Conservation (phyloP, 2,113 vertebrate species). For the Forbesichthys agassizii region DNA sequence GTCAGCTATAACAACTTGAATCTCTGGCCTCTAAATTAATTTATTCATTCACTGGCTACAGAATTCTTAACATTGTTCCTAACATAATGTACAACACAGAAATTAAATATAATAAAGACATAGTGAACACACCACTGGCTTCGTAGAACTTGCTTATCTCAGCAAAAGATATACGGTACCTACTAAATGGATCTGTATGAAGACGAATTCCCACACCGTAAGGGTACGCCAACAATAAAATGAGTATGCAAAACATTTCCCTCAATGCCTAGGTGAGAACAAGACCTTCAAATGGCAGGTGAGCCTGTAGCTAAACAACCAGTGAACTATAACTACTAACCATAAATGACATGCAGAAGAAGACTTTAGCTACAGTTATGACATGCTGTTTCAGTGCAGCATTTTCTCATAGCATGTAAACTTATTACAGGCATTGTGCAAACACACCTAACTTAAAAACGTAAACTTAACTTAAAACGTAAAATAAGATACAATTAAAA, state of each 20-base stretch:
- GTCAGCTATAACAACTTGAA: too few relatives aligned
- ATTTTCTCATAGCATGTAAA: constrained; percentile 51
- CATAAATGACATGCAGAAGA: background rate
- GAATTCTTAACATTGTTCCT: too few relatives aligned
- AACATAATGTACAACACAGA: too few relatives aligned
- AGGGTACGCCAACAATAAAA: constrained; percentile 27
- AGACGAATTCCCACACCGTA: background rate
- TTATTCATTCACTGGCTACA: too few relatives aligned
- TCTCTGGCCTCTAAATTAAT: too few relatives aligned
- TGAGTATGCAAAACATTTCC: constrained; percentile 1
- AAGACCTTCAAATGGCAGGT: constrained; percentile 59
- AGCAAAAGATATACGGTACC: background rate
- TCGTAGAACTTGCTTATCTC: background rate
- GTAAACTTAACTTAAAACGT: constrained; percentile 14
- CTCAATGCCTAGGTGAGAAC: constrained; percentile 38
- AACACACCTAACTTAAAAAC: constrained; percentile 32
- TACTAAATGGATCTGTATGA: background rate
- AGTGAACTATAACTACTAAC: constrained; percentile 47
- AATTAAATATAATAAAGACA: too few relatives aligned
- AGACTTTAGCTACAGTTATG: background rate
- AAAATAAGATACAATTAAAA: constrained; percentile 34
- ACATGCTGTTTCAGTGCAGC: constrained; percentile 32
- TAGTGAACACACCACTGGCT: too few relatives aligned
- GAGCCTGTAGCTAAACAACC: constrained; percentile 16
- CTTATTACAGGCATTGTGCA: constrained; percentile 37